phyloP scores from a whole-genome alignment of 2,113 vertebrate species.

The Smithornis capensis region DNA sequence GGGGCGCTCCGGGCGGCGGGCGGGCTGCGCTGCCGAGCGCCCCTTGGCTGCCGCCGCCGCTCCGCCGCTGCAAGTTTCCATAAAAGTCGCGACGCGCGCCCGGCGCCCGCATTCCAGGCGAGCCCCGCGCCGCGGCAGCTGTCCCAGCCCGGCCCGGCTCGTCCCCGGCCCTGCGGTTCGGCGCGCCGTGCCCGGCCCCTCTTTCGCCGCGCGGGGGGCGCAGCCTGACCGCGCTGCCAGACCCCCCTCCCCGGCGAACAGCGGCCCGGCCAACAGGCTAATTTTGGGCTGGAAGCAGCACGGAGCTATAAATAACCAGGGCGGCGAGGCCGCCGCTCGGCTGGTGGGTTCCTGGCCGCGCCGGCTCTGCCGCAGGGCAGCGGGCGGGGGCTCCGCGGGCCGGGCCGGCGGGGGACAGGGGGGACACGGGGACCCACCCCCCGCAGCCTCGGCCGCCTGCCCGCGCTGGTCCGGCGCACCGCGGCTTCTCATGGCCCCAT shows the following conservation, averaged over 20 bases:
- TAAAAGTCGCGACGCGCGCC: constrained; percentile 89
- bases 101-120: constrained; percentile 84
- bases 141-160: constrained; percentile 72
- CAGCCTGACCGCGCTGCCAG: not conserved
- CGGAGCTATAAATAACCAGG: not conserved
- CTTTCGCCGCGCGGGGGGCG: not conserved
- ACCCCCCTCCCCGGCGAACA: too few relatives aligned
- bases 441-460: not conserved
- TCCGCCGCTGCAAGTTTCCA: constrained; percentile 81
- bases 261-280: not conserved
- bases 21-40: constrained; percentile 46
- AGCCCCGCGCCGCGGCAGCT: constrained; percentile 84
- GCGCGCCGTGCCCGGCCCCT: too few relatives aligned
- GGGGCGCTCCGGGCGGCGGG: not conserved
- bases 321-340: not conserved
- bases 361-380: not conserved
- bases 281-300: constrained; percentile 2
- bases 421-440: not conserved
- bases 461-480: not conserved
- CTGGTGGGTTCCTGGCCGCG: not conserved
- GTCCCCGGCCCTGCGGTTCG: not conserved
- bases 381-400: not conserved
- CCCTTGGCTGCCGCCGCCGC: constrained; percentile 67
- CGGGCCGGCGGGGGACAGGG: not conserved
- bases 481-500: not conserved